Percentiles rank a stretch among this genome's conserved stretches.
Conservation (phyloP, 2,888 invertebrate genomes). For the Galeruca laticollis region DNA sequence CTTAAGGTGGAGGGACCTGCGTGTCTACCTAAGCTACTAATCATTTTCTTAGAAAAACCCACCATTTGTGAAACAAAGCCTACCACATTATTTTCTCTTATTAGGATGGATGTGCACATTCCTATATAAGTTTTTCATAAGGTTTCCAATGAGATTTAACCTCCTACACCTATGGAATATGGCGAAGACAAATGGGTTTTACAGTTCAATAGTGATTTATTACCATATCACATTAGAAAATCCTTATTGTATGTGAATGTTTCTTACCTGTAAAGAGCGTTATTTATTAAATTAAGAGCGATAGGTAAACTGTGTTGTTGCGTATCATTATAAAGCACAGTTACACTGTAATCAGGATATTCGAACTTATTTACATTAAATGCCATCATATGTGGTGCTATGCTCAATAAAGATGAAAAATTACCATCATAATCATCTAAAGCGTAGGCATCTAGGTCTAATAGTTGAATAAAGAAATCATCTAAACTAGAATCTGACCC, state of each 20-base stretch:
- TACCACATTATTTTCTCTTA: too few relatives aligned
- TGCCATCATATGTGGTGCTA: conserved; percentile 77
- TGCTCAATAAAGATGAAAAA: conserved; percentile 73
- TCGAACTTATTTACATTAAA: conserved; percentile 72
- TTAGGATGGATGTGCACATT: too few relatives aligned
- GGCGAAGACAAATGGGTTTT: background rate
- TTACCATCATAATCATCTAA: conserved; percentile 75
- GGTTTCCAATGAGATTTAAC: too few relatives aligned
- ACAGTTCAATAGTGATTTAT: background rate
- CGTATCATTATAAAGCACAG: conserved; percentile 82
- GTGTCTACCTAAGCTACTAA: too few relatives aligned
- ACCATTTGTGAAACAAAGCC: too few relatives aligned
- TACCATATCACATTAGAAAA: background rate
- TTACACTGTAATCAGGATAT: conserved; percentile 70
- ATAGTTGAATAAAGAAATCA: conserved; percentile 60
- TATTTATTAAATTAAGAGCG: conserved; percentile 78
- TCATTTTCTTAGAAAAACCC: too few relatives aligned
- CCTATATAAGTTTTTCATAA: too few relatives aligned
- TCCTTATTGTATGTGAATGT: background rate
- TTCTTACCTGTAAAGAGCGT: conserved; percentile 76
- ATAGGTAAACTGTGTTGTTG: conserved; percentile 84
- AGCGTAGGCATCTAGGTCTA: conserved; percentile 61
- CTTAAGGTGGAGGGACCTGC: too few relatives aligned
- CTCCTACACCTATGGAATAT: too few relatives aligned
- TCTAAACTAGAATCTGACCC: conserved; percentile 65